phyloP scores from a whole-genome alignment of 2,888 invertebrate species.

The Hydraecia micacea region DNA sequence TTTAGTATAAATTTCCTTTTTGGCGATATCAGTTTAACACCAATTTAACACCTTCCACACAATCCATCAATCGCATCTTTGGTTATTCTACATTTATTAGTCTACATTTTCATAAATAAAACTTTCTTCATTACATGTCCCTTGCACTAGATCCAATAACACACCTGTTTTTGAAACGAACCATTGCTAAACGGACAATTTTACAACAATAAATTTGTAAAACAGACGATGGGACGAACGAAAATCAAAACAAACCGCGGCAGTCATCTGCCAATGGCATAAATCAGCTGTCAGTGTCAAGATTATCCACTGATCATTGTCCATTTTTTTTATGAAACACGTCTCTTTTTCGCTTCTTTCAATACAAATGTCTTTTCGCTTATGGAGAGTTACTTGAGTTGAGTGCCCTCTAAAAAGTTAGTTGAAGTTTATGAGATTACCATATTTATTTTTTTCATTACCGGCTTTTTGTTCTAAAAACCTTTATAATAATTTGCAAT shows the following conservation, averaged over 20 bases:
- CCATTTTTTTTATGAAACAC: too few species aligned
- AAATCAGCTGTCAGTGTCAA: neutral
- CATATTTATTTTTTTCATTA: too few species aligned
- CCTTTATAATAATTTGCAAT: too few species aligned
- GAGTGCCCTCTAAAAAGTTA: too few species aligned
- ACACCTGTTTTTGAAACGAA: constrained; percentile 91
- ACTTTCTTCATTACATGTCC: neutral
- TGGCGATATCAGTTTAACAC: neutral
- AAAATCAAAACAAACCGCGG: constrained; percentile 11
- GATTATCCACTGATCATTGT: too few species aligned
- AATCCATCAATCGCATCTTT: neutral
- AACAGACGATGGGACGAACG: neutral
- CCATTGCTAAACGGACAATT: constrained; percentile 84
- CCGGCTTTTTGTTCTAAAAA: too few species aligned
- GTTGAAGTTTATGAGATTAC: too few species aligned
- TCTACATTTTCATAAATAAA: neutral
- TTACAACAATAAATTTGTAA: neutral
- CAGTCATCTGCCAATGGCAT: too few species aligned
- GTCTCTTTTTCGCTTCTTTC: too few species aligned
- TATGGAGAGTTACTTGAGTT: too few species aligned
- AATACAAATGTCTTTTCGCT: too few species aligned
- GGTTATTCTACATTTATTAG: neutral
- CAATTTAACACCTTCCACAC: too few species aligned
- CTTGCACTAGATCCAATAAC: neutral
- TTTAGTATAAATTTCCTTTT: neutral